Percentiles rank a stretch among this genome's conserved stretches.
Evolutionary conservation across 2,888 invertebrate genomes (phyloP).

Genomic region (Melolontha melolontha): DNA sequence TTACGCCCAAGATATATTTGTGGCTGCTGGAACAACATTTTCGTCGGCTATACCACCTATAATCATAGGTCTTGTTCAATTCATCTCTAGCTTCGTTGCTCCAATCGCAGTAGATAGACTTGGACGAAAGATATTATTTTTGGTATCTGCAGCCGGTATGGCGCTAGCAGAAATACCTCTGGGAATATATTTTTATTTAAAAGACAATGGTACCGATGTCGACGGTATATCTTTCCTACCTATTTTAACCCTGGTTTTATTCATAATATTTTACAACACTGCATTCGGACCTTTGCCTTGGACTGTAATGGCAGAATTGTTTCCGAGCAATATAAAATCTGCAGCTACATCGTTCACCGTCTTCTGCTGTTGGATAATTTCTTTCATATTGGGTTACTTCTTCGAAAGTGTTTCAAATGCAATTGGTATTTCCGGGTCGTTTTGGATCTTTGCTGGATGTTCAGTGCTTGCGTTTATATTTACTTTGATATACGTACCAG

Average conservation of each 20-base stretch:
- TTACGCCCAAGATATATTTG: conserved; percentile 80
- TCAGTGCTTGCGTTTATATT: conserved; percentile 70
- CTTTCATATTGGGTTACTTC: conserved; percentile 79
- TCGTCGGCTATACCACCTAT: conserved; percentile 76
- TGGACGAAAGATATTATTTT: conserved; percentile 77
- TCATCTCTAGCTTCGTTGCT: conserved; percentile 76
- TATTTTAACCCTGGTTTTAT: conserved; percentile 75
- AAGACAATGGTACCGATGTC: conserved; percentile 70
- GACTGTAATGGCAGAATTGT: conserved; percentile 85
- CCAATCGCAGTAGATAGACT: conserved; percentile 81
- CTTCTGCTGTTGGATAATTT: conserved; percentile 78
- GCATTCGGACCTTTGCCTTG: conserved; percentile 82
- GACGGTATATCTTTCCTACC: conserved; percentile 74
- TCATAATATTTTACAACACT: conserved; percentile 77
- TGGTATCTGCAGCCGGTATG: conserved; percentile 76
- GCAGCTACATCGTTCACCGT: conserved; percentile 79
- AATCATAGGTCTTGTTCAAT: conserved; percentile 79
- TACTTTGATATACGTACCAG: conserved; percentile 82
- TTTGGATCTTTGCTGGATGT: conserved; percentile 75
- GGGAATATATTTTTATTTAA: conserved; percentile 73
- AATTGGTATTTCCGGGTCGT: conserved; percentile 74
- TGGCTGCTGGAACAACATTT: conserved; percentile 72
- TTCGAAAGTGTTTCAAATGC: conserved; percentile 70
- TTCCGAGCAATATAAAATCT: conserved; percentile 81
- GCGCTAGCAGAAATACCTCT: conserved; percentile 71